Percentiles rank a stretch among this genome's conserved stretches.
phyloP scores from a whole-genome alignment of 2,888 invertebrate genomes.

The Tricholauxania praeusta region DNA sequence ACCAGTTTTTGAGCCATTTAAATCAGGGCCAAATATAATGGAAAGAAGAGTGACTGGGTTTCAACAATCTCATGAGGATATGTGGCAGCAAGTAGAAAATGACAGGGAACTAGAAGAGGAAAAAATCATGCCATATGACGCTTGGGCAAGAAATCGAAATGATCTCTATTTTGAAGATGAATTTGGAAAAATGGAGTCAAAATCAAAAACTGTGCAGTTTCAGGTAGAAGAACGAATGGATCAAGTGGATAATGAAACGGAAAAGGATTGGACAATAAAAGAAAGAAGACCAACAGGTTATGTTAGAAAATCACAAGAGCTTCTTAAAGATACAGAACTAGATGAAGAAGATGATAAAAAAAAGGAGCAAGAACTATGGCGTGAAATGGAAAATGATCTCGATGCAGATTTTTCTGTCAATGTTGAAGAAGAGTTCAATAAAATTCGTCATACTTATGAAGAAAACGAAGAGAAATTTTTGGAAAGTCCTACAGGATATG shows the following conservation, averaged over 20 bases:
- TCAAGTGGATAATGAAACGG: slow-evolving; percentile 40
- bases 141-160: neutral
- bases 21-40: slow-evolving; percentile 8
- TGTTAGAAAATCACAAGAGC: slow-evolving; percentile 12
- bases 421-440: slow-evolving; percentile 53
- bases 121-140: neutral
- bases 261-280: neutral
- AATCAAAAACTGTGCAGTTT: neutral
- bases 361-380: slow-evolving; percentile 44
- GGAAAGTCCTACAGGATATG: slow-evolving; percentile 54
- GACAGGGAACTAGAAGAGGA: neutral
- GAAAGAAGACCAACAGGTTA: slow-evolving; percentile 28
- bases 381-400: slow-evolving; percentile 47
- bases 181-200: neutral
- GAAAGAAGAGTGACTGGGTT: slow-evolving; percentile 41
- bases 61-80: slow-evolving; percentile 35
- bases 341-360: neutral
- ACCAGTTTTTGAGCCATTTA: neutral
- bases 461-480: slow-evolving; percentile 58
- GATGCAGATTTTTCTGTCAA: slow-evolving; percentile 40
- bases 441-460: slow-evolving; percentile 55
- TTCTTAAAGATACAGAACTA: neutral
- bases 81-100: slow-evolving; percentile 7
- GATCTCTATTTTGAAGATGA: neutral
- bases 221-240: neutral